These are phyloP conservation scores for Myotis planiceps DNA, from an alignment of 2,797 vertebrate species.

Conservation along the genomic window DNA sequence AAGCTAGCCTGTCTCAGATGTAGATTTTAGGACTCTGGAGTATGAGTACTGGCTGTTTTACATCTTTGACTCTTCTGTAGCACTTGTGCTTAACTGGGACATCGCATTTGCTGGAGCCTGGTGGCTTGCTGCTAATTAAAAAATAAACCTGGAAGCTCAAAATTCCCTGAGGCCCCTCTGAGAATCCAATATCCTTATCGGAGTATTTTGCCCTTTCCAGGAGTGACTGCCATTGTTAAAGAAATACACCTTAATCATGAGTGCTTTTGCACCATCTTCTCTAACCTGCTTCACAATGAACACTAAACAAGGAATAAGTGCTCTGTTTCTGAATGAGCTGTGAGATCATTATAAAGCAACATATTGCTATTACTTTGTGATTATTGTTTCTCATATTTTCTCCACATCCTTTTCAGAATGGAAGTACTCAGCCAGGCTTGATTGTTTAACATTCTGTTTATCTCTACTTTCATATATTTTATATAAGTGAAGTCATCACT, in stretches of 20 bases:
- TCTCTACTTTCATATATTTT: slow-evolving; percentile 9
- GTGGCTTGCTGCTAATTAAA: background rate
- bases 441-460: background rate
- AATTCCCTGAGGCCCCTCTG: background rate
- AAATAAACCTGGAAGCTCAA: background rate
- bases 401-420: slow-evolving; percentile 4
- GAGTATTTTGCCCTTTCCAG: background rate
- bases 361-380: background rate
- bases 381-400: background rate
- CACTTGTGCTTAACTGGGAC: background rate
- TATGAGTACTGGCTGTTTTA: background rate
- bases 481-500: slow-evolving; percentile 27
- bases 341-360: background rate
- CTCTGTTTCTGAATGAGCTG: background rate
- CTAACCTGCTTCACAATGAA: background rate
- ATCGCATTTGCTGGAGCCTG: background rate
- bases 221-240: background rate
- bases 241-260: background rate
- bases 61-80: background rate
- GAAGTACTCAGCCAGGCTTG: background rate
- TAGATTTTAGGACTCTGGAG: background rate
- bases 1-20: background rate
- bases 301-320: background rate
- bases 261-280: background rate
- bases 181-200: background rate